These are phyloP conservation scores for Tauraco hartlaubi DNA, from an alignment of 2,797 vertebrate species.

Conservation along the genomic window DNA sequence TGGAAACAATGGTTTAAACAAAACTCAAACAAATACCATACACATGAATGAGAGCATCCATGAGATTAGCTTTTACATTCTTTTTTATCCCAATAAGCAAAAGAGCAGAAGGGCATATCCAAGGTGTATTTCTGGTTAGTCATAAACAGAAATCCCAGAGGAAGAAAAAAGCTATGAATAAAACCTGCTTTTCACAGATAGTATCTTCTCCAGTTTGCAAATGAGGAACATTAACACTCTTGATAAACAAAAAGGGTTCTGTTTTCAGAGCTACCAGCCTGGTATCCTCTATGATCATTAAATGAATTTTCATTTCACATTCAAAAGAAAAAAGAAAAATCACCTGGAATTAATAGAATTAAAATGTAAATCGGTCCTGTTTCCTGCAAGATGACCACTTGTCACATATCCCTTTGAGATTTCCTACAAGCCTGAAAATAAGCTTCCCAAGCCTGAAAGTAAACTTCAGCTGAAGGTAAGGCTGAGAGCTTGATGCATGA, in stretches of 20 bases:
- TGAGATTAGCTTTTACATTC: neutral
- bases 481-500: neutral
- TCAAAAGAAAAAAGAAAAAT: neutral
- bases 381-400: conserved; percentile 56
- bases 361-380: conserved; percentile 6
- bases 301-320: neutral
- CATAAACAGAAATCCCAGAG: neutral
- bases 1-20: neutral
- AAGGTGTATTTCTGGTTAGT: neutral
- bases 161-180: neutral
- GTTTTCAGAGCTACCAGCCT: neutral
- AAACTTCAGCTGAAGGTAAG: conserved; percentile 9
- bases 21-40: neutral
- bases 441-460: neutral
- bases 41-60: neutral
- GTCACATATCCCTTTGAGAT: neutral
- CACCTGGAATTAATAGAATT: neutral
- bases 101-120: neutral
- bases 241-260: neutral
- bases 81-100: neutral
- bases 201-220: neutral
- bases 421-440: neutral
- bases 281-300: neutral
- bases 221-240: neutral
- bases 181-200: neutral